These are phyloP conservation scores for Volucella bombylans DNA, from an alignment of 2,888 invertebrate species.

Conservation along the genomic window DNA sequence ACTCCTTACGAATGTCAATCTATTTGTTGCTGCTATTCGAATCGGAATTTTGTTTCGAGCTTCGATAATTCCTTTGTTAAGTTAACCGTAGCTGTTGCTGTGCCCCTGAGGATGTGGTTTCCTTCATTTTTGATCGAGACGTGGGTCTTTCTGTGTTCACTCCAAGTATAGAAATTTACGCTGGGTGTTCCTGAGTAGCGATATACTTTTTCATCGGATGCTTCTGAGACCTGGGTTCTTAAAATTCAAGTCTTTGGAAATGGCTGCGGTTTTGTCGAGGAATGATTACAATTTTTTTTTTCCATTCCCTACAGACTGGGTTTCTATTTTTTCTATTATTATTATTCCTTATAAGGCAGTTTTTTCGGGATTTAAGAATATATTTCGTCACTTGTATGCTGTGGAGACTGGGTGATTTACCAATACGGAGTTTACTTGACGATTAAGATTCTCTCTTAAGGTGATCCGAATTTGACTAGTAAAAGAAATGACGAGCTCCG, in stretches of 20 bases:
- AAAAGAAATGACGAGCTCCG: constrained; percentile 81
- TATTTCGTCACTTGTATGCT: constrained; percentile 82
- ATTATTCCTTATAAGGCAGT: constrained; percentile 78
- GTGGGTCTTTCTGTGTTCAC: constrained; percentile 85
- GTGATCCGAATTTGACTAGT: constrained; percentile 76
- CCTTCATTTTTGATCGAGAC: constrained; percentile 87
- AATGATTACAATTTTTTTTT: constrained; percentile 46
- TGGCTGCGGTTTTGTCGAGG: too few relatives aligned
- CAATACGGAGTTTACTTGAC: constrained; percentile 82
- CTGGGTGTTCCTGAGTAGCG: constrained; percentile 85
- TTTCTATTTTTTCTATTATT: too few relatives aligned
- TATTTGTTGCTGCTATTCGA: constrained; percentile 19
- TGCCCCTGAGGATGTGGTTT: constrained; percentile 86
- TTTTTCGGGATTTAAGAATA: constrained; percentile 81
- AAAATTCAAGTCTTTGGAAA: too few relatives aligned
- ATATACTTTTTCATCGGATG: too few relatives aligned
- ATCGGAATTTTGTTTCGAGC: constrained; percentile 57
- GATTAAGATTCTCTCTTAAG: constrained; percentile 77
- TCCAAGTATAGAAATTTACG: constrained; percentile 88
- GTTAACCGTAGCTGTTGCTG: constrained; percentile 69
- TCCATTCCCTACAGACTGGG: constrained; percentile 17
- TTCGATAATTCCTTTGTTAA: constrained; percentile 64
- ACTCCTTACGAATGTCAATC: constrained; percentile 73
- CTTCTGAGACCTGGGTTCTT: too few relatives aligned
- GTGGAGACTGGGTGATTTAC: constrained; percentile 81